Evolutionary conservation across 1,140 invertebrate genomes (phyloP).

Genomic region (Lepidurus arcticus): DNA sequence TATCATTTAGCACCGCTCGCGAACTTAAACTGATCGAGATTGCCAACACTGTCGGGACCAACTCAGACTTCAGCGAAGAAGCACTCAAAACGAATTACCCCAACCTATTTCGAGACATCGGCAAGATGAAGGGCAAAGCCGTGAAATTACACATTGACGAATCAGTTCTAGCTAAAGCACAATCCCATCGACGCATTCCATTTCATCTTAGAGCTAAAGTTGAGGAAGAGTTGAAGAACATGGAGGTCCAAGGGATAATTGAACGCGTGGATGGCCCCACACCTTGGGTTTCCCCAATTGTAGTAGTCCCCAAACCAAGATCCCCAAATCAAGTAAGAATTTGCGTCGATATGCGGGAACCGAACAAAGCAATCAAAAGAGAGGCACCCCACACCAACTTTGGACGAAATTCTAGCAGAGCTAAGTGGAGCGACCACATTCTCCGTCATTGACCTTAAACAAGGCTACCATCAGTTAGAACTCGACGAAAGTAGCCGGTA

Average conservation of each 20-base stretch:
- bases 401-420: constrained; percentile 33
- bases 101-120: not conserved
- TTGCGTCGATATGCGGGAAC: not conserved
- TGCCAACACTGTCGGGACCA: not conserved
- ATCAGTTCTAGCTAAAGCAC: not conserved
- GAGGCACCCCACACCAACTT: not conserved
- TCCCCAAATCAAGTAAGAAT: constrained; percentile 29
- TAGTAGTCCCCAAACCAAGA: constrained; percentile 40
- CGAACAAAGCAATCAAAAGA: not conserved
- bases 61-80: not conserved
- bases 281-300: constrained; percentile 41
- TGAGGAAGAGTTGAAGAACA: constrained; percentile 26
- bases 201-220: constrained; percentile 22
- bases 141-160: not conserved
- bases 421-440: constrained; percentile 34
- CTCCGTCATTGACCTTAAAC: not conserved
- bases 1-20: not conserved
- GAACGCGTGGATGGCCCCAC: constrained; percentile 38
- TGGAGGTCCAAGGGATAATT: constrained; percentile 39
- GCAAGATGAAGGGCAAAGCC: not conserved
- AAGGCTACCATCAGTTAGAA: not conserved
- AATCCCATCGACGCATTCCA: constrained; percentile 26
- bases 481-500: not conserved
- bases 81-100: not conserved
- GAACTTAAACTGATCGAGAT: not conserved